Percentiles rank a stretch among this genome's conserved stretches.
These are phyloP conservation scores for Phymastichus coffea DNA, from an alignment of 1,140 invertebrate genomes.

Conservation along the genomic window DNA sequence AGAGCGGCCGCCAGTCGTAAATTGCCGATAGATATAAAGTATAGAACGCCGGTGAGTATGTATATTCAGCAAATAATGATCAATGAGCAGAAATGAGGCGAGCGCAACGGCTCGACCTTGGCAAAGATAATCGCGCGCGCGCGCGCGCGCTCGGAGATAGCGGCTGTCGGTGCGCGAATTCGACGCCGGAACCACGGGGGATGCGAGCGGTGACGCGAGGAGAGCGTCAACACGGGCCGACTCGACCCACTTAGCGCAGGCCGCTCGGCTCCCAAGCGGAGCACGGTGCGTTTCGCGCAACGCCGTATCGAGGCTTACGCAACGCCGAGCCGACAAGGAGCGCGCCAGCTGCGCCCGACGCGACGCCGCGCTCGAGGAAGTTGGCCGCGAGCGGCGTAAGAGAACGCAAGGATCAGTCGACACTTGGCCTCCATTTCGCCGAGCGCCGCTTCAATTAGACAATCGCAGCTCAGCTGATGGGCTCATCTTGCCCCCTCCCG, in stretches of 20 bases:
- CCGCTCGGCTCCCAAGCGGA: conserved; percentile 55
- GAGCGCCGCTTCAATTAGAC: conserved; percentile 55
- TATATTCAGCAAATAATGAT: conserved; percentile 22
- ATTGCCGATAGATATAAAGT: not conserved
- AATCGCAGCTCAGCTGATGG: conserved; percentile 54
- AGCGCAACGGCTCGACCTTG: conserved; percentile 7
- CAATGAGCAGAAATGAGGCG: conserved; percentile 13
- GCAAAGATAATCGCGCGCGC: conserved; percentile 21
- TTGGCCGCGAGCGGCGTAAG: too few relatives aligned
- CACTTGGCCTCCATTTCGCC: too few relatives aligned
- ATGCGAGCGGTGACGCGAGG: conserved; percentile 29
- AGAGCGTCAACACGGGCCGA: conserved; percentile 20
- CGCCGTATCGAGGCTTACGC: conserved; percentile 43
- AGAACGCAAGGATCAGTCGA: too few relatives aligned
- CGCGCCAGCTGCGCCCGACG: not conserved
- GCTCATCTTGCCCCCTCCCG: conserved; percentile 41
- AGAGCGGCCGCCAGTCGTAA: not conserved
- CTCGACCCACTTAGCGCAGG: conserved; percentile 57
- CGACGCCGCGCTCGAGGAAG: not conserved
- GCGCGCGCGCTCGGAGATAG: too few relatives aligned
- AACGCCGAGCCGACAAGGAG: conserved; percentile 25
- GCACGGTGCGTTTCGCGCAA: conserved; percentile 57
- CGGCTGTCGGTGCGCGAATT: conserved; percentile 5
- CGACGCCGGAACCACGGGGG: conserved; percentile 26
- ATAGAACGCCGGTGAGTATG: not conserved